A percentile compares a stretch with the other conserved stretches of the same genome.
These are phyloP conservation scores for Sphyrna mokarran DNA, from an alignment of 2,113 vertebrate species.

Conservation along the genomic window DNA sequence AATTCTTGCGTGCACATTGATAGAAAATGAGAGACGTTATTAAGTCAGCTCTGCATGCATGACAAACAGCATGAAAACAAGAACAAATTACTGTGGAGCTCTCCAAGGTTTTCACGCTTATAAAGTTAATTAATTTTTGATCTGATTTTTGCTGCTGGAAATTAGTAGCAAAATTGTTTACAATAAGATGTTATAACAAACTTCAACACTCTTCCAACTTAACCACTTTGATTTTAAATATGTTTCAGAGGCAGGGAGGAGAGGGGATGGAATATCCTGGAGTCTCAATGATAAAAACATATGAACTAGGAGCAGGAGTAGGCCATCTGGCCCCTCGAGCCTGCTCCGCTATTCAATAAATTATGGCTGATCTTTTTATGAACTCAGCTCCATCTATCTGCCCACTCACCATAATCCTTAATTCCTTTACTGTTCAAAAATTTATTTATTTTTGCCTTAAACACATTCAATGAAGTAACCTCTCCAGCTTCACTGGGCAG, in stretches of 20 bases:
- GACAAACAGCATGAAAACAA: neutral
- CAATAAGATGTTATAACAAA: neutral
- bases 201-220: neutral
- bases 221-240: neutral
- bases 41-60: constrained; percentile 6
- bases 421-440: too few species aligned
- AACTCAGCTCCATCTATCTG: too few species aligned
- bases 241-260: neutral
- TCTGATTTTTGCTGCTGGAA: neutral
- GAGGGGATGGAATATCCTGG: neutral
- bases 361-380: too few species aligned
- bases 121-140: neutral
- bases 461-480: too few species aligned
- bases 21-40: neutral
- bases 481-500: too few species aligned
- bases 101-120: neutral
- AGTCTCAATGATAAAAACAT: too few species aligned
- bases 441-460: too few species aligned
- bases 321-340: too few species aligned
- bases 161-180: neutral
- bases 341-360: too few species aligned
- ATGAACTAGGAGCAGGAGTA: too few species aligned
- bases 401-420: too few species aligned
- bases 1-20: neutral
- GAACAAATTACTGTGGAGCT: neutral